A percentile compares a stretch with the other conserved stretches of the same genome.
phyloP scores from a whole-genome alignment of 2,888 invertebrate genomes.

The Corythucha ciliata region DNA sequence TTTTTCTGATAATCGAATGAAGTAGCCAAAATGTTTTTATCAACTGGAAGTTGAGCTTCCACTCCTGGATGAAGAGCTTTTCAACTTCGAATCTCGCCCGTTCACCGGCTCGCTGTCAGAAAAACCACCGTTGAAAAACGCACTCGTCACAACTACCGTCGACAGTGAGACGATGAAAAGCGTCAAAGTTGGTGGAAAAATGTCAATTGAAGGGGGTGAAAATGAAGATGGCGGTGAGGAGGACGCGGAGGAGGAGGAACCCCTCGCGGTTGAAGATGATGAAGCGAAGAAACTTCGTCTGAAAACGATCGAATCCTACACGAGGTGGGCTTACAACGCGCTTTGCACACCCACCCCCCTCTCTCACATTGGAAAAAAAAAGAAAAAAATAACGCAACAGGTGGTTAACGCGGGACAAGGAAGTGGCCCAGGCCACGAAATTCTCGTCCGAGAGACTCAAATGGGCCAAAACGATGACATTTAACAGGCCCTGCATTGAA shows the following conservation, averaged over 20 bases:
- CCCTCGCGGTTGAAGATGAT: no score
- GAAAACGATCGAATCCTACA: no score
- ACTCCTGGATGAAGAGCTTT: constrained; percentile 18
- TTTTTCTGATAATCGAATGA: background rate
- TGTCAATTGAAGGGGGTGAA: no score
- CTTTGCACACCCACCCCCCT: no score
- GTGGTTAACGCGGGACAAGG: constrained; percentile 9
- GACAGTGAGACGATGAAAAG: no score
- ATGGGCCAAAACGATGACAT: constrained; percentile 21
- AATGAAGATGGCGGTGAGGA: no score
- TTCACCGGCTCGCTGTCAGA: constrained; percentile 1
- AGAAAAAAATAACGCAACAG: background rate
- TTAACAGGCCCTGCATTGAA: constrained; percentile 15
- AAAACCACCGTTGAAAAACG: no score
- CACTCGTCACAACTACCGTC: no score
- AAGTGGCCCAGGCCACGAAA: background rate
- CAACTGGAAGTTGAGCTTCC: constrained; percentile 25
- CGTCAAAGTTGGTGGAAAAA: no score
- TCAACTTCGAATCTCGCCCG: constrained; percentile 3
- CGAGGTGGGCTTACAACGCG: no score
- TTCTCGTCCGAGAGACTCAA: constrained; percentile 8
- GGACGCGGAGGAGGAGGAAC: no score
- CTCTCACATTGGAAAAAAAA: background rate
- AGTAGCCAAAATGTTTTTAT: constrained; percentile 19
- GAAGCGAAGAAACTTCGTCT: no score